Conservation (phyloP, 2,888 invertebrate genomes). For the Pollenia amentaria region DNA sequence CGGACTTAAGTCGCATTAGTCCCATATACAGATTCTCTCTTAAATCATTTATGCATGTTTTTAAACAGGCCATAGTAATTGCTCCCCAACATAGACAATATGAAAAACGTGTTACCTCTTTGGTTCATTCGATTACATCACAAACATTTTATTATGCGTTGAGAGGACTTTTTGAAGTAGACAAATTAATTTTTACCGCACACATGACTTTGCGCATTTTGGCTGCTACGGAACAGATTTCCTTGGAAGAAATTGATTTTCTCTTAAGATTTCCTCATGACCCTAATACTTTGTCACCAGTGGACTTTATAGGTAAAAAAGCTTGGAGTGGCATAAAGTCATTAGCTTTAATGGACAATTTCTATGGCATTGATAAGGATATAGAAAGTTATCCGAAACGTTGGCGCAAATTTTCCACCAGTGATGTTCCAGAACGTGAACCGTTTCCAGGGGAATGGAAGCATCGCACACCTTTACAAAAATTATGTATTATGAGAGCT, state of each 20-base stretch:
- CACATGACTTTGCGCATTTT: slow-evolving; percentile 91
- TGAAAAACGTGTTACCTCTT: slow-evolving; percentile 89
- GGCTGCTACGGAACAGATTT: slow-evolving; percentile 86
- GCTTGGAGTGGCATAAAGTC: slow-evolving; percentile 94
- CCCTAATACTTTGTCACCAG: slow-evolving; percentile 89
- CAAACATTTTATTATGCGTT: slow-evolving; percentile 95
- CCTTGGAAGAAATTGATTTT: slow-evolving; percentile 93
- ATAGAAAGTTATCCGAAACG: slow-evolving; percentile 95
- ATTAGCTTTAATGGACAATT: slow-evolving; percentile 92
- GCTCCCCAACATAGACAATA: slow-evolving; percentile 90
- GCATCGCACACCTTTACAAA: slow-evolving; percentile 93
- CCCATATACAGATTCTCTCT: slow-evolving; percentile 98
- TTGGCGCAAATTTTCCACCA: slow-evolving; percentile 96
- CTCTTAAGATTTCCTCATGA: slow-evolving; percentile 93
- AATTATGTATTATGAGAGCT: slow-evolving; percentile 96
- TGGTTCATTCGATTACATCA: slow-evolving; percentile 95
- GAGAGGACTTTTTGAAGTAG: slow-evolving; percentile 95
- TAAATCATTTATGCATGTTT: slow-evolving; percentile 96
- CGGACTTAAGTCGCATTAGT: slow-evolving; percentile 96
- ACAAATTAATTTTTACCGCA: slow-evolving; percentile 95
- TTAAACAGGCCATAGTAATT: slow-evolving; percentile 92
- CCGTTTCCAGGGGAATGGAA: slow-evolving; percentile 99
- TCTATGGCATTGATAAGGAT: slow-evolving; percentile 94
- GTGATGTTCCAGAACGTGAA: slow-evolving; percentile 96
- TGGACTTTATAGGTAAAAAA: slow-evolving; percentile 91